phyloP scores from a whole-genome alignment of 2,888 invertebrate species.

The Dorcus parallelipipedus region DNA sequence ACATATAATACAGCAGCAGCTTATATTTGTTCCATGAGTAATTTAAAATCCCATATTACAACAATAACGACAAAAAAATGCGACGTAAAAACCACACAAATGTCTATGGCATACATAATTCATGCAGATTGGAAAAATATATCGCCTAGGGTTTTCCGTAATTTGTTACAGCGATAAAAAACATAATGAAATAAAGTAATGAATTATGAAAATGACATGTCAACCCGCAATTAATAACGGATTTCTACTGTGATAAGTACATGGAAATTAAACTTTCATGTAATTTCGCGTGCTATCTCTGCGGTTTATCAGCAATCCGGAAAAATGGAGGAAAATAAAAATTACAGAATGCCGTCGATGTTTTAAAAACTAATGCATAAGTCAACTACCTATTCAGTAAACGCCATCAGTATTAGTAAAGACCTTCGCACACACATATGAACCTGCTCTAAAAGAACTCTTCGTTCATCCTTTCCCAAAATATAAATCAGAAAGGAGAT shows the following conservation, averaged over 20 bases:
- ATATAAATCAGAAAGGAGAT: too few species aligned
- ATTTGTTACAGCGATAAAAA: background rate
- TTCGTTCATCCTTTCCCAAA: too few species aligned
- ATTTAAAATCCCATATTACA: too few species aligned
- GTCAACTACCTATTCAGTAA: background rate
- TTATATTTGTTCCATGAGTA: too few species aligned
- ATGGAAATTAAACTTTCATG: slow-evolving; percentile 7
- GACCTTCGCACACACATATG: background rate
- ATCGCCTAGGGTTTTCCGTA: background rate
- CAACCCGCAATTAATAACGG: slow-evolving; percentile 7
- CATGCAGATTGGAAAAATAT: background rate
- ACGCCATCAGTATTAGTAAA: background rate
- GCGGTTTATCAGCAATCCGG: background rate
- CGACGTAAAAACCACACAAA: background rate
- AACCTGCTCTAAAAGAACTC: too few species aligned
- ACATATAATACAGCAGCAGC: too few species aligned
- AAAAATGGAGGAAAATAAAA: background rate
- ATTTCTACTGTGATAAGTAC: slow-evolving; percentile 3
- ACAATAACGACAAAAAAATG: too few species aligned
- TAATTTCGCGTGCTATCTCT: slow-evolving; percentile 1
- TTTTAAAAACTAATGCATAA: background rate
- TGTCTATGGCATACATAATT: background rate
- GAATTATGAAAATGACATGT: slow-evolving; percentile 14
- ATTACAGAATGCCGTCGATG: background rate
- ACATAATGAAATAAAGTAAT: slow-evolving; percentile 2